Evolutionary conservation across 2,797 vertebrate genomes (phyloP).

Genomic region (Notolepis coatsorum): DNA sequence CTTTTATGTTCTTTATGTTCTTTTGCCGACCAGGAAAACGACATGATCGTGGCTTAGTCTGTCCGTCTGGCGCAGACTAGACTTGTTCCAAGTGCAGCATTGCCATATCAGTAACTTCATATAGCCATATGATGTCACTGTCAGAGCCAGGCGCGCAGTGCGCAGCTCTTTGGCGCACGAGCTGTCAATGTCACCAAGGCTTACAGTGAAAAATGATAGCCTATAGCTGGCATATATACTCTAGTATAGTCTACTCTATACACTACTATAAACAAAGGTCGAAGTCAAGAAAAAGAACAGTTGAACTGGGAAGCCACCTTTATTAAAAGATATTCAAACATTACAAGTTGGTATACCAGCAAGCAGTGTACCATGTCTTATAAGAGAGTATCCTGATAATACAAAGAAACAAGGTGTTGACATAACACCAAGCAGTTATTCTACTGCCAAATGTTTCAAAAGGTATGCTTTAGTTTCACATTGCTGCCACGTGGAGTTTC

Average conservation of each 20-base stretch:
- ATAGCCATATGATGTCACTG: slow-evolving; percentile 76
- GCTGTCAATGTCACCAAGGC: slow-evolving; percentile 22
- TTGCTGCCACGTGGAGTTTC: slow-evolving; percentile 16
- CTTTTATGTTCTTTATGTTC: slow-evolving; percentile 84
- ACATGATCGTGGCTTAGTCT: slow-evolving; percentile 68
- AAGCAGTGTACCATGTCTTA: neutral
- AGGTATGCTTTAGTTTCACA: slow-evolving; percentile 13
- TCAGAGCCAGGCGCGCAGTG: slow-evolving; percentile 70
- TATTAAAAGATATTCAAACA: slow-evolving; percentile 73
- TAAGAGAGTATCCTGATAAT: slow-evolving; percentile 29
- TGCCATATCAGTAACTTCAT: slow-evolving; percentile 71
- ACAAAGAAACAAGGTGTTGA: slow-evolving; percentile 39
- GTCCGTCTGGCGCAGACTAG: slow-evolving; percentile 63
- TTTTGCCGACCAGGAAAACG: slow-evolving; percentile 79
- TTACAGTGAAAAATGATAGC: neutral
- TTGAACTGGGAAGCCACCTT: slow-evolving; percentile 51
- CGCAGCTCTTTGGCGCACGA: slow-evolving; percentile 13
- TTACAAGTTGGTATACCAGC: slow-evolving; percentile 60
- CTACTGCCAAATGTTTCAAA: slow-evolving; percentile 28
- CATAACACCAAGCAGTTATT: slow-evolving; percentile 18
- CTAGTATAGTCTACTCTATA: too few relatives aligned
- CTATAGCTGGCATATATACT: too few relatives aligned
- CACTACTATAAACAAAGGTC: neutral
- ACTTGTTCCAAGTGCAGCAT: slow-evolving; percentile 38
- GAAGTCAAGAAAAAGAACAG: neutral